Conservation (phyloP, 2,797 vertebrate species). For the Acrossocheilus fasciatus region DNA sequence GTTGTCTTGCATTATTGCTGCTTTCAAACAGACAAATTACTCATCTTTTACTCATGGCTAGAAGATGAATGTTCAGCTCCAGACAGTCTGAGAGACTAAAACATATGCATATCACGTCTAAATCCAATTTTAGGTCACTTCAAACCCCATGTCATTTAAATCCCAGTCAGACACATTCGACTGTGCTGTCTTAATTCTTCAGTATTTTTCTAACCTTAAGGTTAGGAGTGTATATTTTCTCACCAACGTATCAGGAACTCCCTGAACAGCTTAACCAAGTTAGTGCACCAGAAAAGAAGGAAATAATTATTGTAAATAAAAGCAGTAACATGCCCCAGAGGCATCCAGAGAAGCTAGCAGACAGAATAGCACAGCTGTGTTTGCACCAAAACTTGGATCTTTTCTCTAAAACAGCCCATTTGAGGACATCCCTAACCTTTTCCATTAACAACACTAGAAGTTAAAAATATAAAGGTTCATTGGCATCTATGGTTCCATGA, state of each 20-base stretch:
- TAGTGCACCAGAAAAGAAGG: background rate
- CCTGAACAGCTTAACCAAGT: background rate
- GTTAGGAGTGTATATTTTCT: background rate
- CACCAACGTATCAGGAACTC: background rate
- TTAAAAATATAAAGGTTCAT: background rate
- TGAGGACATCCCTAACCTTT: background rate
- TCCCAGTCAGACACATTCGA: background rate
- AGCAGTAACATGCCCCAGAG: conserved; percentile 1
- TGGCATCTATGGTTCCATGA: background rate
- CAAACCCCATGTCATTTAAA: background rate
- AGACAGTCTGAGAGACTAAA: background rate
- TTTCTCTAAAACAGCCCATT: background rate
- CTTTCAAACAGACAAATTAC: background rate
- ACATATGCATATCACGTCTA: background rate
- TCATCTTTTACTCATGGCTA: background rate
- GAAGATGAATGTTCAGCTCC: background rate
- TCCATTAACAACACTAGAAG: background rate
- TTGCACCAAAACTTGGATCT: background rate
- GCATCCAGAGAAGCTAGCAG: background rate
- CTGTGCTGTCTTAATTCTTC: conserved; percentile 12
- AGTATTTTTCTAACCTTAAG: conserved; percentile 12
- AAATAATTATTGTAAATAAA: conserved; percentile 5
- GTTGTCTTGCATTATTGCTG: background rate
- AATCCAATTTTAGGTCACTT: background rate
- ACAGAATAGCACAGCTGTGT: background rate